Conservation (phyloP, 2,797 vertebrate genomes). For the Prionace glauca region DNA sequence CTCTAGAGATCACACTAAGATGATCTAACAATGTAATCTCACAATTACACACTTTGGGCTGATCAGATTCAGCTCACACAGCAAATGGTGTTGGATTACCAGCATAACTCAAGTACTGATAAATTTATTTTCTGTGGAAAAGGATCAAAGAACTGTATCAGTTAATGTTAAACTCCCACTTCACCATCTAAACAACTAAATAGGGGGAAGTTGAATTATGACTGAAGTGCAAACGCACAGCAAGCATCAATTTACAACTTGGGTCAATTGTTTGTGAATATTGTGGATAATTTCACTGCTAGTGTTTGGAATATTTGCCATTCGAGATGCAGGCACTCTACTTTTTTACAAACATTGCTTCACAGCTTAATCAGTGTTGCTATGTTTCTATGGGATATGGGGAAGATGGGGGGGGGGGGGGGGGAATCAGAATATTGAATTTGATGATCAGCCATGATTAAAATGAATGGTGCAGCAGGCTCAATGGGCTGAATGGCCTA, state of each 20-base stretch:
- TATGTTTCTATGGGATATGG: no score
- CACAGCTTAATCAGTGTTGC: background rate
- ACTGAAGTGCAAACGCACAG: background rate
- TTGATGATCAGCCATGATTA: no score
- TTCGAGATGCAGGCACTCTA: background rate
- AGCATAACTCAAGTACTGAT: background rate
- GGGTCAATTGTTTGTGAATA: background rate
- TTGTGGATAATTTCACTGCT: background rate
- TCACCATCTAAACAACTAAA: background rate
- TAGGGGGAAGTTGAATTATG: background rate
- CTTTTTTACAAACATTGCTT: background rate
- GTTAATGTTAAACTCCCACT: background rate
- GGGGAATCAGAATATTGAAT: no score
- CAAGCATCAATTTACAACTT: background rate
- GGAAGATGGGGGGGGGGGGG: no score
- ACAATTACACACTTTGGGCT: background rate
- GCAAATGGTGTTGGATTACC: background rate
- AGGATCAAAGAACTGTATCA: background rate
- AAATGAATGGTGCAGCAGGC: no score
- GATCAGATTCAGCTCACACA: background rate
- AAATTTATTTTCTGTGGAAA: background rate
- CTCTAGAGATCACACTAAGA: no score
- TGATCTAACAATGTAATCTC: background rate
- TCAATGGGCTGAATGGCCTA: no score
- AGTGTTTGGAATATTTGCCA: background rate